Evolutionary conservation across 2,888 invertebrate species (phyloP), one percentile per base, ranked within the genome.

Genomic region (Lochmaea capreae): DNA sequence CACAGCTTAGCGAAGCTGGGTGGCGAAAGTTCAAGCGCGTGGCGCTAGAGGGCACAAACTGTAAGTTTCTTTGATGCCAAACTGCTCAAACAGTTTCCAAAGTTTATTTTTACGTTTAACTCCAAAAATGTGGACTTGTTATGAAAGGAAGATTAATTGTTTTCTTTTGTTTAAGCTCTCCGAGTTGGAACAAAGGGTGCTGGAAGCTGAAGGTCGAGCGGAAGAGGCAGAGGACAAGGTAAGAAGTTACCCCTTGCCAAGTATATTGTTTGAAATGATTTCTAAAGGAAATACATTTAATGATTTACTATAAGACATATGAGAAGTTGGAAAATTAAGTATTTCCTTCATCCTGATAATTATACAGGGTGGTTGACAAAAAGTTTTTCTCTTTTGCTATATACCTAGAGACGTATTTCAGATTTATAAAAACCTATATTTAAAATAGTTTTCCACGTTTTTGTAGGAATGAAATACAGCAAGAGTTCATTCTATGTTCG

Each of bases 191-290:
- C 95, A 95, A 87, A 92, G 96, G 84, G 96, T 96, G 86, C 90
- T 95, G 88, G 96, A 97, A 88, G 97, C 97, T 82, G 97, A 97
- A 89, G 93, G 94, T 83, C 91, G 97, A 83, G 97, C 97, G 68
- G 96, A 96, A 86, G 95, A 96, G 88, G 97, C 97, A 77, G 96
- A 97, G 89, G 96, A 96, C 89, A 97, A 97, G 95, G 97, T 97
- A 91, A 90, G 88, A 73, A 71, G 71, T 58, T 22, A 61, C 26
- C 22, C 18, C 62, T 43, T 46, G 43, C 42, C 57, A 59, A 49
- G 5, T 65, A 43, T 14, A 46, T 46, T 46, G 46, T 62, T 39
- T 62, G 11, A 43, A 42, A 39, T n/a, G 42, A n/a, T 33, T 62
- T 62, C 16, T 16, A 54, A 54, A 54, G 18, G 10, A 18, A 54